Conservation (phyloP, 2,113 vertebrate species). For the Sardina pilchardus region DNA sequence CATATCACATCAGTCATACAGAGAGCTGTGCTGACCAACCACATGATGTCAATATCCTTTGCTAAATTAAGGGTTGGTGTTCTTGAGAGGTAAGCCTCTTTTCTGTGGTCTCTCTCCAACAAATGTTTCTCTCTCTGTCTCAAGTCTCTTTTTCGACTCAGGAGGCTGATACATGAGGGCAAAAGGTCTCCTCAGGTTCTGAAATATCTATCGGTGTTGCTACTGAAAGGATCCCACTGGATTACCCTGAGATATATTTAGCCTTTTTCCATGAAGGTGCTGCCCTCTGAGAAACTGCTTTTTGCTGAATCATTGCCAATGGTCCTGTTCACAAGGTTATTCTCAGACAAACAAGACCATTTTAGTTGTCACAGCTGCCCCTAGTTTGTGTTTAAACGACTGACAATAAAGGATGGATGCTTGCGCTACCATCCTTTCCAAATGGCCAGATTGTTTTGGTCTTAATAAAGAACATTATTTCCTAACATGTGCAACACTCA, state of each 20-base stretch:
- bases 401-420: neutral
- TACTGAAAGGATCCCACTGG: neutral
- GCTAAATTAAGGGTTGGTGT: neutral
- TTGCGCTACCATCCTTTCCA: neutral
- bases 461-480: too few relatives aligned
- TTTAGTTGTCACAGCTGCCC: neutral
- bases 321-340: neutral
- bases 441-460: neutral
- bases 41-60: neutral
- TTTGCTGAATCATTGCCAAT: neutral
- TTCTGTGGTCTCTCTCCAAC: too few relatives aligned
- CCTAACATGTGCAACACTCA: neutral
- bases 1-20: neutral
- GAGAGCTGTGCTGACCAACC: neutral
- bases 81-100: too few relatives aligned
- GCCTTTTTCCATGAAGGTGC: neutral
- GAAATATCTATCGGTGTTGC: neutral
- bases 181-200: neutral
- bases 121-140: too few relatives aligned
- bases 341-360: neutral
- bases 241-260: neutral
- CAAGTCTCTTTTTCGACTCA: neutral
- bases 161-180: neutral
- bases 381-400: neutral
- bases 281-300: neutral